Percentiles rank a stretch among this genome's conserved stretches.
These are phyloP conservation scores for Rutilus rutilus DNA, from an alignment of 2,113 vertebrate species.

Conservation along the genomic window DNA sequence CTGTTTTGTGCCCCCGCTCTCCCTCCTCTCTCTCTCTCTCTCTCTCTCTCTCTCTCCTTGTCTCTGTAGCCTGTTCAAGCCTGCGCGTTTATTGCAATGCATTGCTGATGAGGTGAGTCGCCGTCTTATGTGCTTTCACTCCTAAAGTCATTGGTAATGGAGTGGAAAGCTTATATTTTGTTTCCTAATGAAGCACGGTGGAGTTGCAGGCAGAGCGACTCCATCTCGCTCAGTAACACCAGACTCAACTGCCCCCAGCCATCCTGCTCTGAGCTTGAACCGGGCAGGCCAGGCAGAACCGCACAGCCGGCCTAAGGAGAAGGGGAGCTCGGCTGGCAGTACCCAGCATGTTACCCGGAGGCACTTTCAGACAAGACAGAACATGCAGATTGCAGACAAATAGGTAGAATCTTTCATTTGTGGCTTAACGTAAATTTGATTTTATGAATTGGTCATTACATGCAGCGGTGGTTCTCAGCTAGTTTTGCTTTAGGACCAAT, in stretches of 20 bases:
- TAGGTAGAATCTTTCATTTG: neutral
- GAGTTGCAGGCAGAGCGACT: constrained; percentile 75
- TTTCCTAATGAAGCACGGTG: constrained; percentile 99
- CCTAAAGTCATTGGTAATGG: constrained; percentile 99
- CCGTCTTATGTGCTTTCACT: constrained; percentile 99
- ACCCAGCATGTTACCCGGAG: constrained; percentile 37
- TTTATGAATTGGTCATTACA: constrained; percentile 45
- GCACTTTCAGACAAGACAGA: constrained; percentile 33
- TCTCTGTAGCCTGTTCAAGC: constrained; percentile 82
- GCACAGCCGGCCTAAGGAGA: constrained; percentile 30
- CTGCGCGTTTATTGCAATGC: constrained; percentile 99
- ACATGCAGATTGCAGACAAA: constrained; percentile 14
- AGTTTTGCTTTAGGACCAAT: neutral
- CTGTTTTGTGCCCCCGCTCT: constrained; percentile 77
- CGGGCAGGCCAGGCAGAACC: constrained; percentile 33
- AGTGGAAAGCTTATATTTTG: constrained; percentile 99
- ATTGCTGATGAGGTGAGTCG: constrained; percentile 99
- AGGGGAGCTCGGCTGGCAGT: constrained; percentile 9
- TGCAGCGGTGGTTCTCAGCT: neutral
- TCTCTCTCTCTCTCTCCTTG: constrained; percentile 44
- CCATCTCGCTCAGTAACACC: constrained; percentile 56
- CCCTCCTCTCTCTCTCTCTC: constrained; percentile 60
- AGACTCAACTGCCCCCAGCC: constrained; percentile 65
- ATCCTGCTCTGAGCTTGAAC: constrained; percentile 56
- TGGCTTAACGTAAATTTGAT: constrained; percentile 29